Base-by-base conservation (phyloP, 2,888 invertebrate genomes). In the Parelbella ahira region DNA sequence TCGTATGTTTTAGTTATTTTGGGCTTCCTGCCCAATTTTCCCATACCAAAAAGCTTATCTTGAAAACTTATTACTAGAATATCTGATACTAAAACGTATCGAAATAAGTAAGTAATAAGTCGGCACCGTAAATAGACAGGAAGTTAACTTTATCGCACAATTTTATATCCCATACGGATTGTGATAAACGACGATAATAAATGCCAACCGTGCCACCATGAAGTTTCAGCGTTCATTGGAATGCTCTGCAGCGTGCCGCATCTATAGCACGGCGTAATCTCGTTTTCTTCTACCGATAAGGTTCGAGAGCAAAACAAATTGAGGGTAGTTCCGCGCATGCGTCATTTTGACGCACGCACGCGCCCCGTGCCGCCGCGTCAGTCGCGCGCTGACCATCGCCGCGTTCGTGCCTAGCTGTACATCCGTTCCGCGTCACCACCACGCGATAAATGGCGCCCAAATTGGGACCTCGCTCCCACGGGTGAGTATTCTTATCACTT, bases 381-480 rank as follows among this genome's bases (percentile, higher is more conserved):
- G 78, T 76, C 69, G 75, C 77, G 78, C 73, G 72, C 69, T 52
- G 69, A 68, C 70, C 67, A 57, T 63, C 64, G 71, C 75, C 69
- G 73, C 55, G 59, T 64, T 58, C 64, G 58, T 53, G 51, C 51
- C 58, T 63, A 63, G 65, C 68, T 51, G 53, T 49, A 39, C 19
- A 8, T 34, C 41, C 49, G 46, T 49, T 36, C 46, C 63, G 66
- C 75, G 73, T 61, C 59, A 45, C 49, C 57, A 68, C 63, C 80
- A 79, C 79, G 80, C 81, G 81, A 65, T 74, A 69, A 74, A 86
- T 84, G 84, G 84, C 86, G 82, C 83, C 76, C 76, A 74, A 71
- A 73, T 64, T 57, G 74, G 76, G 71, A 71, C 72, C 68, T 66
- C 68, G 67, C 68, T 73, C 71, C 54, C 68, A 71, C 73, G 81